A percentile compares a stretch with the other conserved stretches of the same genome.
phyloP scores from a whole-genome alignment of 2,113 vertebrate species.

The Ranitomeya imitator region DNA sequence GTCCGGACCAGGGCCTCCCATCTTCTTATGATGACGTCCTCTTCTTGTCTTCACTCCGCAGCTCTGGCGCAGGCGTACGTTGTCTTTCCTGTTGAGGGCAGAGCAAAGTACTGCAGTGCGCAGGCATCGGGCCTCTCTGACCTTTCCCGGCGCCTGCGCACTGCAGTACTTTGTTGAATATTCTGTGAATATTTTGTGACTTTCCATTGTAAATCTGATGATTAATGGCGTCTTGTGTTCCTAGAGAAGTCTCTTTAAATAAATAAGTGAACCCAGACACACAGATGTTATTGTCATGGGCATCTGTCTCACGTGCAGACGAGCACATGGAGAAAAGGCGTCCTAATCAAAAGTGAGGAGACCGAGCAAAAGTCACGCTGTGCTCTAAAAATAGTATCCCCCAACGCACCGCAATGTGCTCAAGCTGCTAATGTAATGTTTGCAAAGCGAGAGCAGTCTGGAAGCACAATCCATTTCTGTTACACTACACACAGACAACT shows the following conservation, averaged over 20 bases:
- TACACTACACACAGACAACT: background rate
- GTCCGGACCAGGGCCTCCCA: too few relatives aligned
- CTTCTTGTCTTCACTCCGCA: too few relatives aligned
- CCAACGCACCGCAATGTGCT: background rate
- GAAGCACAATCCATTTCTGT: background rate
- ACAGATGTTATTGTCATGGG: slow-evolving; percentile 9
- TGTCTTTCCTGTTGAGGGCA: too few relatives aligned
- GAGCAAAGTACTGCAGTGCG: too few relatives aligned
- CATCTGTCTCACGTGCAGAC: slow-evolving; percentile 4
- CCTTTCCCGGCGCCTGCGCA: too few relatives aligned
- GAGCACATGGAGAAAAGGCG: slow-evolving; percentile 29
- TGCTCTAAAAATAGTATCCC: slow-evolving; percentile 14
- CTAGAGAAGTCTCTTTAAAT: background rate
- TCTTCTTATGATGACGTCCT: too few relatives aligned
- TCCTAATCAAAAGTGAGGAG: slow-evolving; percentile 39
- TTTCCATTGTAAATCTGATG: background rate
- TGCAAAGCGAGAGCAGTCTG: background rate
- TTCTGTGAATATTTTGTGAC: background rate
- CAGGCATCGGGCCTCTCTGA: too few relatives aligned
- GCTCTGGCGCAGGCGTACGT: too few relatives aligned
- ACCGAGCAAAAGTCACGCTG: slow-evolving; percentile 30
- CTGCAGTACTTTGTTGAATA: too few relatives aligned
- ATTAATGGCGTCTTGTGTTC: background rate
- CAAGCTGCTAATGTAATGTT: background rate
- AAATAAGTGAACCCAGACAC: slow-evolving; percentile 5